Evolutionary conservation across 2,113 vertebrate species (phyloP), one percentile per base, ranked within the genome.

Genomic region (Garra rufa): DNA sequence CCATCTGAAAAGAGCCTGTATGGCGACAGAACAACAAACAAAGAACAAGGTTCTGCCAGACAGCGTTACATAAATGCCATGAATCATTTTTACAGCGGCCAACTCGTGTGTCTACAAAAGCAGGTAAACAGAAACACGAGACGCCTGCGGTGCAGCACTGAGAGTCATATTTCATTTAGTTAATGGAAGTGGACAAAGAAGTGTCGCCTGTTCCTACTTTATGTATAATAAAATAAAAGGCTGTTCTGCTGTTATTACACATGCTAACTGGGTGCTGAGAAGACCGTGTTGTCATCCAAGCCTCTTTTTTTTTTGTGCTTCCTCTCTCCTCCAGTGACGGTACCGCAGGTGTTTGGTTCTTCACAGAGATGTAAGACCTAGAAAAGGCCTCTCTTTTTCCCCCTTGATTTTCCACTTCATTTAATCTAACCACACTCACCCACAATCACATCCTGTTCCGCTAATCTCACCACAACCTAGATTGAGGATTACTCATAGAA

Each of bases 291-390:
- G 76, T 61, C 82, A 67, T 78, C 61, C 61, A 44, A 87, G 82
- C 34, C 10, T 8, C 7, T 19, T 81, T 70, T 50, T 46, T 46
- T 83, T 89, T 0, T 48, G 28, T 86, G 90, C 67, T 91, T 85
- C 81, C 86, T 89, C 83, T 88, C 86, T 87, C 89, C 85, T 92
- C 76, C 90, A 96, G 92, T 74, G 88, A 90, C 85, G 92, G 85
- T 88, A 86, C 92, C 89, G 90, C 85, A 88, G 75, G 81, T 84
- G 52, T 91, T 81, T 77, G 1, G 69, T 78, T 91, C 85, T 78
- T 91, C 91, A 87, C 92, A 87, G 90, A 91, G 91, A 88, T 92
- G 90, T 95, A 94, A 95, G 90, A 88, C 75, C 67, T 80, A 9
- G 81, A 73, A 43, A 82, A 59, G 67, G 26, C 76, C 21, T 34